phyloP scores from a whole-genome alignment of 2,113 vertebrate genomes.

The Rana temporaria region DNA sequence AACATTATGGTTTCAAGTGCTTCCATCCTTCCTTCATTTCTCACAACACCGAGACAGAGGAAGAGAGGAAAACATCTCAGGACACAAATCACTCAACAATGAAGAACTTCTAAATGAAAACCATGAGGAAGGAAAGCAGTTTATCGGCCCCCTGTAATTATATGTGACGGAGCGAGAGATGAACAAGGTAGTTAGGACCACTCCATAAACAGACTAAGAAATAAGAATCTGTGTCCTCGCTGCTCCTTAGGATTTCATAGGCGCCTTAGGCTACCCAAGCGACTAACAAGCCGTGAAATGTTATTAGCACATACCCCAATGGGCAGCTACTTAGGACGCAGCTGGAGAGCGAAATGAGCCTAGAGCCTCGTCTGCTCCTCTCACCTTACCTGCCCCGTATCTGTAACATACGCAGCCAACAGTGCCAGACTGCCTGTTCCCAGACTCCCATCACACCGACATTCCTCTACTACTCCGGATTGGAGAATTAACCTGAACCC shows the following conservation, averaged over 20 bases:
- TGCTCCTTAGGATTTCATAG: neutral
- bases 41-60: neutral
- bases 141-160: neutral
- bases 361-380: slow-evolving; percentile 24
- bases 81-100: neutral
- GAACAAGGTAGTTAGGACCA: neutral
- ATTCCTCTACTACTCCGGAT: too few relatives aligned
- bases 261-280: slow-evolving; percentile 17
- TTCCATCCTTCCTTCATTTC: neutral
- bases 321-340: slow-evolving; percentile 19
- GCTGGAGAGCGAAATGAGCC: slow-evolving; percentile 14
- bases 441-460: neutral
- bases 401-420: neutral
- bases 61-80: slow-evolving; percentile 1
- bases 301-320: slow-evolving; percentile 38
- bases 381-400: slow-evolving; percentile 40
- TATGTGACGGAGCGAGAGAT: neutral
- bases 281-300: slow-evolving; percentile 44
- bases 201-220: neutral
- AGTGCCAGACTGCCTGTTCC: neutral
- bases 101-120: slow-evolving; percentile 22
- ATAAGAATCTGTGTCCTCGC: neutral
- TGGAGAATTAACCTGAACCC: too few relatives aligned
- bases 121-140: neutral
- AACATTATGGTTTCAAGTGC: neutral